phyloP scores from a whole-genome alignment of 2,113 vertebrate genomes.

The Panurus biarmicus region DNA sequence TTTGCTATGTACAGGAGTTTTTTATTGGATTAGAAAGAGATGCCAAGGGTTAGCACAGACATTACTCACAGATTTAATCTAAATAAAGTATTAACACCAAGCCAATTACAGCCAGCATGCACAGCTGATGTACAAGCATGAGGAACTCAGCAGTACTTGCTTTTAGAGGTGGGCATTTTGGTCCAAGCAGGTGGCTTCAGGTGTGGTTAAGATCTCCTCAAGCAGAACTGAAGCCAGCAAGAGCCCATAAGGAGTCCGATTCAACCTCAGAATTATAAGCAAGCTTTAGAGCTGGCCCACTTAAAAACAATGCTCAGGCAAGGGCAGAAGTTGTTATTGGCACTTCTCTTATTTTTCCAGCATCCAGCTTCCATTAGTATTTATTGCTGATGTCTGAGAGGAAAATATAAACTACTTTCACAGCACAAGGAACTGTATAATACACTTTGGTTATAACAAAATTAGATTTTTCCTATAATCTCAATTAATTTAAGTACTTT shows the following conservation, averaged over 20 bases:
- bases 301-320: background rate
- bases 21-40: background rate
- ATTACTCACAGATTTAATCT: background rate
- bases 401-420: background rate
- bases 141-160: background rate
- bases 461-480: background rate
- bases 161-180: background rate
- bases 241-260: background rate
- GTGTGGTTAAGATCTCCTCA: background rate
- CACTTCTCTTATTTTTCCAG: background rate
- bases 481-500: background rate
- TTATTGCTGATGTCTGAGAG: background rate
- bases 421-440: background rate
- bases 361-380: background rate
- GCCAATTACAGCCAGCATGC: background rate
- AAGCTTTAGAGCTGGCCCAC: background rate
- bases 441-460: background rate
- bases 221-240: background rate
- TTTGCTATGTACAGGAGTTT: background rate
- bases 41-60: background rate
- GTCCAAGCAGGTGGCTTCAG: background rate
- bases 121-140: background rate
- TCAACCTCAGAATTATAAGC: background rate
- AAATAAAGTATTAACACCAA: background rate
- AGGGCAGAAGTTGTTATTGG: background rate